A percentile compares a stretch with the other conserved stretches of the same genome.
These are phyloP conservation scores for Pitangus sulphuratus DNA, from an alignment of 2,797 vertebrate species.

Conservation along the genomic window DNA sequence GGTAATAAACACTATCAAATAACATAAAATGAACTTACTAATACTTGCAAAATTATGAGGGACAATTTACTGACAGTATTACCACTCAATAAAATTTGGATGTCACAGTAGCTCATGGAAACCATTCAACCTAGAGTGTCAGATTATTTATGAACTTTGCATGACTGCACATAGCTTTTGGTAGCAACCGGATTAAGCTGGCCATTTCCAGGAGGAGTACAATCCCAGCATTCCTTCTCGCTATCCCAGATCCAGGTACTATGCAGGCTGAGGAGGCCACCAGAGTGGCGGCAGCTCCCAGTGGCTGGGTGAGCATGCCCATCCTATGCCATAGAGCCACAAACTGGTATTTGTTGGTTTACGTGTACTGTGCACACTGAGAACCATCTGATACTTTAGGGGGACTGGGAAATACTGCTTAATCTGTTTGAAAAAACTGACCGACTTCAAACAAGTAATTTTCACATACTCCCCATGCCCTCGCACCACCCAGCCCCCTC, in stretches of 20 bases:
- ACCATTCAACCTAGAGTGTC: background rate
- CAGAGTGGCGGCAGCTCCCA: background rate
- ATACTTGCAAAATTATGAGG: background rate
- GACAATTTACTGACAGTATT: background rate
- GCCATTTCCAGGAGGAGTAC: background rate
- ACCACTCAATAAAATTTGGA: background rate
- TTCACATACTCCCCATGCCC: background rate
- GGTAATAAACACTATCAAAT: background rate
- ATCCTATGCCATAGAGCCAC: background rate
- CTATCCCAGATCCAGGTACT: background rate
- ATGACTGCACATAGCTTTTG: background rate
- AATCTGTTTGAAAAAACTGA: background rate
- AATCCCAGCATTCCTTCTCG: background rate
- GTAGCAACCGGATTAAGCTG: background rate
- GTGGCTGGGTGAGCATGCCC: background rate
- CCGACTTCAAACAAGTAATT: background rate
- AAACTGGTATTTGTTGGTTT: background rate
- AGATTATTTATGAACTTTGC: background rate
- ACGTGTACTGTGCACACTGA: background rate
- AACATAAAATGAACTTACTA: background rate
- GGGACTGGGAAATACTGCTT: background rate
- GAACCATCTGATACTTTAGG: background rate
- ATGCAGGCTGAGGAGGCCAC: background rate
- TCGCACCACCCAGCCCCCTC: no score
- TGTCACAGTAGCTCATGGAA: background rate